These are phyloP conservation scores for Stegana nigrithorax DNA, from an alignment of 2,888 invertebrate species.

Conservation along the genomic window DNA sequence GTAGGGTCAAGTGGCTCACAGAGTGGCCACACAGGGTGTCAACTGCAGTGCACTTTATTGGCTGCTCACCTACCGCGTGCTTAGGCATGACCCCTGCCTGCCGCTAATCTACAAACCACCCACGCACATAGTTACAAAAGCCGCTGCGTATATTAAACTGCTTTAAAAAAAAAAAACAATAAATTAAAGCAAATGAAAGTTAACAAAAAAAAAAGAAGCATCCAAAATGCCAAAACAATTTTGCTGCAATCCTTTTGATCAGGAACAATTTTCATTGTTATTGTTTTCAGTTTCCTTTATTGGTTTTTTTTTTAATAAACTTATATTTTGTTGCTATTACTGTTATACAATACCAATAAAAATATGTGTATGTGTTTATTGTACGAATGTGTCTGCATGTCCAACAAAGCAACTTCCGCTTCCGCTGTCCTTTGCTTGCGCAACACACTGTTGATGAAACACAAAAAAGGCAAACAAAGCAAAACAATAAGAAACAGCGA, in stretches of 20 bases:
- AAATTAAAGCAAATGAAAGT: background rate
- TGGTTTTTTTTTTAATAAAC: constrained; percentile 58
- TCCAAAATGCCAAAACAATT: background rate
- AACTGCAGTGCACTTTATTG: too few species aligned
- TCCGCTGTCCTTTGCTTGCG: constrained; percentile 44
- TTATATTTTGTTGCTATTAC: constrained; percentile 55
- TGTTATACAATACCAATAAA: constrained; percentile 42
- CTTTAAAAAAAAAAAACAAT: background rate
- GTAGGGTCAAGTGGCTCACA: background rate
- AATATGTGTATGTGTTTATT: too few species aligned
- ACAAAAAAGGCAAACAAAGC: constrained; percentile 32
- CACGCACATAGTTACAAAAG: too few species aligned
- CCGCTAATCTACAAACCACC: too few species aligned
- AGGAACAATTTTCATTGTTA: background rate
- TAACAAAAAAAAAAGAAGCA: background rate
- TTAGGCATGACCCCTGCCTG: too few species aligned
- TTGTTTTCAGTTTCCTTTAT: background rate
- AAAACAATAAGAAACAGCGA: constrained; percentile 13
- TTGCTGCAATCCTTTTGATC: background rate
- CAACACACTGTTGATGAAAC: too few species aligned
- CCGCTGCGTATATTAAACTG: too few species aligned
- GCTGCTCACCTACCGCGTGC: too few species aligned
- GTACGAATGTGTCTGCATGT: too few species aligned
- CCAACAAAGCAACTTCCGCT: constrained; percentile 59
- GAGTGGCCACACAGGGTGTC: background rate